phyloP scores from a whole-genome alignment of 2,888 invertebrate genomes.

The Lacanobia oleracea region DNA sequence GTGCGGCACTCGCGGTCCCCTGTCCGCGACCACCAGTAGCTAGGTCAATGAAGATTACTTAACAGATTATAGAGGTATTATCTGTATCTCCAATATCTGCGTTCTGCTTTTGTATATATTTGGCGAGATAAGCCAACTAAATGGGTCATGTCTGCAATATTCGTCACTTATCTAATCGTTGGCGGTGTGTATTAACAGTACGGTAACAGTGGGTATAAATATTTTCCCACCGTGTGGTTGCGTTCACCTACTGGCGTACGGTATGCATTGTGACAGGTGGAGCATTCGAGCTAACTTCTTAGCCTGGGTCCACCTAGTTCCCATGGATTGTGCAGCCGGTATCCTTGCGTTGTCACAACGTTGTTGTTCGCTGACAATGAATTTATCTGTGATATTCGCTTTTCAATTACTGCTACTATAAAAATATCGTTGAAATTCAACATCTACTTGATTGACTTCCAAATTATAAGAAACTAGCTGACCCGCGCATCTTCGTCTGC shows the following conservation, averaged over 20 bases:
- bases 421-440: slow-evolving; percentile 10
- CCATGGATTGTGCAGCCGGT: slow-evolving; percentile 38
- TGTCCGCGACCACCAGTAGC: slow-evolving; percentile 8
- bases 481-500: too few species aligned
- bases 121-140: slow-evolving; percentile 49
- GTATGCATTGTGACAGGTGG: slow-evolving; percentile 16
- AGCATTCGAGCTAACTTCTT: neutral
- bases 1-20: neutral
- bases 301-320: slow-evolving; percentile 32
- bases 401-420: neutral
- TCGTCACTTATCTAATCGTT: slow-evolving; percentile 39
- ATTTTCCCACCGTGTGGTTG: slow-evolving; percentile 5
- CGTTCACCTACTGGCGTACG: neutral
- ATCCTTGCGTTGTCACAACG: slow-evolving; percentile 26
- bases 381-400: slow-evolving; percentile 5
- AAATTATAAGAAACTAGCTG: too few species aligned
- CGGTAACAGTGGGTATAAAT: slow-evolving; percentile 6
- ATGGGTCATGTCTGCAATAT: slow-evolving; percentile 56
- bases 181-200: slow-evolving; percentile 22
- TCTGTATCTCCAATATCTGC: slow-evolving; percentile 20
- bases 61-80: slow-evolving; percentile 11
- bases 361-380: neutral
- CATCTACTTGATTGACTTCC: neutral
- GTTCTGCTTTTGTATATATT: slow-evolving; percentile 25
- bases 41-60: slow-evolving; percentile 29